Conservation (phyloP, 2,888 invertebrate species). For the Noctuana brunneofusca region DNA sequence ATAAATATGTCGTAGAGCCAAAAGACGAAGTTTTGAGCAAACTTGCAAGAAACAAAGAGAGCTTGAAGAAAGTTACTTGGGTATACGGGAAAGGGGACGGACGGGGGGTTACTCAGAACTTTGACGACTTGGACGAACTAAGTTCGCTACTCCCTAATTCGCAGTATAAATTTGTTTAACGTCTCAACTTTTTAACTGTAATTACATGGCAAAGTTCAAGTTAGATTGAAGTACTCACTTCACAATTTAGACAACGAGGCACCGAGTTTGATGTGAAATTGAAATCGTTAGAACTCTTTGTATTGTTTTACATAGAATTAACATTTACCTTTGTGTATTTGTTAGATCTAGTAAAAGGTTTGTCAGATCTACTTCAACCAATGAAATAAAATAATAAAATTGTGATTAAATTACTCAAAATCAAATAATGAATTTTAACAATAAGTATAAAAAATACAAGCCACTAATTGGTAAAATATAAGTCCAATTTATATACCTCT, state of each 20-base stretch:
- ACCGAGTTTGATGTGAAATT: constrained; percentile 60
- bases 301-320: not conserved
- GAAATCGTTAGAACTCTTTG: constrained; percentile 49
- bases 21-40: constrained; percentile 63
- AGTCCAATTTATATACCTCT: too few relatives aligned
- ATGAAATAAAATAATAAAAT: too few relatives aligned
- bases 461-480: too few relatives aligned
- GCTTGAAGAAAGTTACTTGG: constrained; percentile 68
- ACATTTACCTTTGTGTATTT: not conserved
- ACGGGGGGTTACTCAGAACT: constrained; percentile 68
- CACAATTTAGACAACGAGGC: constrained; percentile 55
- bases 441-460: too few relatives aligned
- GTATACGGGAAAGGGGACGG: constrained; percentile 55
- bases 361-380: too few relatives aligned
- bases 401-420: too few relatives aligned
- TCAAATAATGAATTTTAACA: too few relatives aligned
- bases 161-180: constrained; percentile 82
- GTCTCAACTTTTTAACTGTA: constrained; percentile 81
- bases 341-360: too few relatives aligned
- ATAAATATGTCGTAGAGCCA: constrained; percentile 66
- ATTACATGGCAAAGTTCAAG: constrained; percentile 73
- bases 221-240: constrained; percentile 68
- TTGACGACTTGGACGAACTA: constrained; percentile 71
- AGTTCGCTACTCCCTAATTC: constrained; percentile 76
- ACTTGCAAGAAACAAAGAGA: constrained; percentile 73